Evolutionary conservation across 2,888 invertebrate genomes (phyloP), one percentile per base, ranked within the genome.

Genomic region (Diadromus collaris): DNA sequence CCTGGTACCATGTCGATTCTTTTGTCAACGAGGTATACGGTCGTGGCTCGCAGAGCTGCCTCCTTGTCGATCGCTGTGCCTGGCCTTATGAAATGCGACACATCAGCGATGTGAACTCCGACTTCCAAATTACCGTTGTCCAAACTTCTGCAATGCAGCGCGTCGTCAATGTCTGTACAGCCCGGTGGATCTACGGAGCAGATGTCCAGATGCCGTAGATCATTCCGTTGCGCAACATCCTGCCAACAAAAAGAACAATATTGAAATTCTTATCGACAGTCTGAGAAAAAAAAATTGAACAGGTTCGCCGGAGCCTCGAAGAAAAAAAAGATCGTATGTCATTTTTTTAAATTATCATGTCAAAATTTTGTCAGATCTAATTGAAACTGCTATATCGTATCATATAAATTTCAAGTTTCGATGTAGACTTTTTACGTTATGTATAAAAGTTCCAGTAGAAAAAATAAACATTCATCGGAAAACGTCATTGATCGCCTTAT

Each of bases 151-250:
- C 98, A 98, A 91, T 99, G 99, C 2, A 99, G 91, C 0, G 99
- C 99, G 91, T 99, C 99, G 89, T 99, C 99, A 81, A 99, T 99
- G 90, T 99, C 99, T 0, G 99, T 99, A 90, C 99, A 99, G 0
- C 99, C 99, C 0, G 98, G 98, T 2, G 99, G 99, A 93, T 99
- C 99, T 0, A 99, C 98, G 0, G 98, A 98, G 88, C 98, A 99
- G 56, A 99, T 95, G 86, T 95, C 94, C 4, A 98, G 89, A 71
- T 96, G 93, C 13, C 99, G 94, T 1, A 99, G 92, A 90, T 99
- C 98, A 10, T 94, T 94, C 27, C 99, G 94, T 84, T 94, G 94
- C 27, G 93, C 93, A 78, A 95, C 92, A 89, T 97, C 97, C 95
- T 96, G 85, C 1, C 83, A 80, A 73, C 77, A 83, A 76, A 76